phyloP scores from a whole-genome alignment of 2,113 vertebrate genomes.

The Sardina pilchardus region DNA sequence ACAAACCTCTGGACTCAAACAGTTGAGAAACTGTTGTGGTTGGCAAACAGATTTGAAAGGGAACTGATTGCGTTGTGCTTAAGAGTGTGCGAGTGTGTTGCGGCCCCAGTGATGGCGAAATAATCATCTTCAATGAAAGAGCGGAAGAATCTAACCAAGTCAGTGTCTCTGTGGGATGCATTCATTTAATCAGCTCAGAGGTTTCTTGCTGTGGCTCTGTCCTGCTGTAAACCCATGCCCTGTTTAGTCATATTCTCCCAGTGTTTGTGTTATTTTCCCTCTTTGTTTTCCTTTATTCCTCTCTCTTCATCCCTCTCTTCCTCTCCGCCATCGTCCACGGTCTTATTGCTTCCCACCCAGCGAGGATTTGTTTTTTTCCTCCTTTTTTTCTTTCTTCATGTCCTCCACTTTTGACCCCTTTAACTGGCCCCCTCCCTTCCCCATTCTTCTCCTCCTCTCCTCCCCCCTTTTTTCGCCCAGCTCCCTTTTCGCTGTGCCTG shows the following conservation, averaged over 20 bases:
- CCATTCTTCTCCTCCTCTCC: background rate
- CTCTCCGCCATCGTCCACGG: background rate
- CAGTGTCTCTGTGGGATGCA: background rate
- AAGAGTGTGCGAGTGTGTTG: no score
- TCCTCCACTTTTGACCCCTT: conserved; percentile 1
- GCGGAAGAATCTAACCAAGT: background rate
- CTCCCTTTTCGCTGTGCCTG: conserved; percentile 31
- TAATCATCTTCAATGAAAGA: background rate
- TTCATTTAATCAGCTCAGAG: background rate
- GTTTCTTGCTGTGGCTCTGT: background rate
- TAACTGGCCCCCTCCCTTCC: background rate
- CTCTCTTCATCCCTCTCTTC: background rate
- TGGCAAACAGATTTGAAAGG: background rate
- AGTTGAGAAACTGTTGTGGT: background rate
- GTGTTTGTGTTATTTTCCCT: background rate
- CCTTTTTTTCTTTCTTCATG: background rate
- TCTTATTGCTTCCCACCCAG: background rate
- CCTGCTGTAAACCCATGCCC: background rate
- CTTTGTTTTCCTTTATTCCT: conserved; percentile 31
- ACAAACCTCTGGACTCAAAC: conserved; percentile 9
- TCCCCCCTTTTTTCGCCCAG: conserved; percentile 8
- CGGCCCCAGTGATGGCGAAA: background rate
- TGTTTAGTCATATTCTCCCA: background rate
- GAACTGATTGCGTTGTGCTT: background rate
- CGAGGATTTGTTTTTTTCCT: background rate